Percentiles rank a stretch among this genome's conserved stretches.
These are phyloP conservation scores for Hassar affinis DNA, from an alignment of 2,113 vertebrate genomes.

Conservation along the genomic window DNA sequence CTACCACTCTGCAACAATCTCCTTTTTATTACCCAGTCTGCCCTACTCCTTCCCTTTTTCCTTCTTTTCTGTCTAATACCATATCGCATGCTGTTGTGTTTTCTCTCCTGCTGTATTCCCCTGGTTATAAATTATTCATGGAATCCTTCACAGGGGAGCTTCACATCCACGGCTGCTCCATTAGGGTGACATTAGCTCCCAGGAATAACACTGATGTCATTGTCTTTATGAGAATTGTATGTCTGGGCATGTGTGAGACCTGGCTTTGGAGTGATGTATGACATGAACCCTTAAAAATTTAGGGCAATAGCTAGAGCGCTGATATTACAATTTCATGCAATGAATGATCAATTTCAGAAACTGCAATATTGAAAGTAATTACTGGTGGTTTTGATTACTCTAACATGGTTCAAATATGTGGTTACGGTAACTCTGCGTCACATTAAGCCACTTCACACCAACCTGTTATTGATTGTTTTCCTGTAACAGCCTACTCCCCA, in stretches of 20 bases:
- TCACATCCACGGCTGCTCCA: background rate
- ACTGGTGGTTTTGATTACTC: background rate
- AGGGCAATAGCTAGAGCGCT: background rate
- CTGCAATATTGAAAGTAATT: background rate
- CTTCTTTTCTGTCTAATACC: background rate
- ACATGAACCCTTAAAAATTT: background rate
- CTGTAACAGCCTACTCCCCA: background rate
- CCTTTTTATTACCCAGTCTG: background rate
- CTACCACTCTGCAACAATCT: background rate
- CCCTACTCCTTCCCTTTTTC: constrained; percentile 5
- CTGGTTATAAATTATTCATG: constrained; percentile 42
- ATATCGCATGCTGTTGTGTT: constrained; percentile 11
- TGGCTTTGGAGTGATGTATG: background rate
- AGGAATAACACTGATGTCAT: constrained; percentile 35
- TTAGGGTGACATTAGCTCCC: constrained; percentile 30
- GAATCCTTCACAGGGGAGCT: background rate
- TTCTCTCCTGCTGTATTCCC: constrained; percentile 14
- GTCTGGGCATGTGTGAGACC: background rate
- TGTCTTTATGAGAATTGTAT: constrained; percentile 3
- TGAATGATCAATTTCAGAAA: no score
- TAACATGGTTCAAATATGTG: background rate
- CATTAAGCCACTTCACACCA: background rate
- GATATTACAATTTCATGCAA: background rate
- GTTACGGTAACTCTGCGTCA: background rate
- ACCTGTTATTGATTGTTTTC: background rate